Base-by-base conservation (phyloP, 2,888 invertebrate species). In the Drosophila nr. perissopoda region DNA sequence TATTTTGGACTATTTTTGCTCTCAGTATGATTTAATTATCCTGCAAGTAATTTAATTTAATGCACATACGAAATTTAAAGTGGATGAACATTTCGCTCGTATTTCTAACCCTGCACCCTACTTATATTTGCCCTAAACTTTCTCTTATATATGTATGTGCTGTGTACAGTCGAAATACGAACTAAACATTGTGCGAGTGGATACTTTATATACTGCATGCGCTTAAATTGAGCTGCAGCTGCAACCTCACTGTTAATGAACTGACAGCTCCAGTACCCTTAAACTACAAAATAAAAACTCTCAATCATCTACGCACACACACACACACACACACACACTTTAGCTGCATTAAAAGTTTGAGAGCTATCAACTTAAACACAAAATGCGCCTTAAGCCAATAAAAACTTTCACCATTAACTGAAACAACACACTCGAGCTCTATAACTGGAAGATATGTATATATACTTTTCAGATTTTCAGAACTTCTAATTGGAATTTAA, bases 351-450 rank as follows among this genome's bases (percentile, higher is more conserved):
- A 65, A 73, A 82, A 82, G 79, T 82, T 83, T 81, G 56, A 82
- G 52, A 70, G 83, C 77, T 62, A 79, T 83, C 77, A 73, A 82
- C 82, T 83, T 68, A 84, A 83, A 84, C 74, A 74, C 56, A 59
- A 63, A 79, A 68, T 63, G 54, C 51, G 74, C 84, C 79, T 79
- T 75, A 81, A 76, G 83, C 82, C 76, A 83, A 77, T 82, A 69
- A 70, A 79, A 83, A 83, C 73, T 81, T 82, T 74, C 67, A 78
- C 64, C 78, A 77, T 72, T 31, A 34, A 34, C 34, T 4, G 5
- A 34, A 34, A 25, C 21, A 34, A 25, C 33, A 13, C 4, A 33
- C 5, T 16, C 16, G 34, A 4, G 8, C 6, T 29, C 3, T 27
- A 18, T 27, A 18, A 27, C 16, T 45, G 45, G 2, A 45, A 7